Conservation (phyloP, 2,888 invertebrate genomes). For the Meteorus cinctellus region DNA sequence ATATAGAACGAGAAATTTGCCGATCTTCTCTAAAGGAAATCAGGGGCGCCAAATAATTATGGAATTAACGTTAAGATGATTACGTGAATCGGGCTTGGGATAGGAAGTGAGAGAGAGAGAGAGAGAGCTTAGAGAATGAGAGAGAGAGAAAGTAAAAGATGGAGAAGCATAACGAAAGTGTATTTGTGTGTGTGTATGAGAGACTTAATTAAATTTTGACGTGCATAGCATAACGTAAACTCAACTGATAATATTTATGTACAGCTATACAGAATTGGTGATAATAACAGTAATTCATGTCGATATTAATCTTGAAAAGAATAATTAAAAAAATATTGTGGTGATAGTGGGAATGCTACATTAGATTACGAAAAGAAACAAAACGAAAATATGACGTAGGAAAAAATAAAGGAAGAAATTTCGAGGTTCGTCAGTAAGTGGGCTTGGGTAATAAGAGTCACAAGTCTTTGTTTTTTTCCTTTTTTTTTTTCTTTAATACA, state of each 20-base stretch:
- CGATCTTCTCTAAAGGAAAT: neutral
- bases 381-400: neutral
- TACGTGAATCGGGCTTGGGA: slow-evolving; percentile 13
- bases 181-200: neutral
- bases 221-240: neutral
- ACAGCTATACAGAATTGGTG: neutral
- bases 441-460: neutral
- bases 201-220: slow-evolving; percentile 23
- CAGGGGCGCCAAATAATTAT: slow-evolving; percentile 35
- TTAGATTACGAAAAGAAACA: neutral
- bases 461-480: neutral
- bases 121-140: too few species aligned
- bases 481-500: neutral
- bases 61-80: slow-evolving; percentile 46
- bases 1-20: neutral
- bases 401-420: neutral
- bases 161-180: neutral
- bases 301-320: neutral
- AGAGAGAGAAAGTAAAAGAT: too few species aligned
- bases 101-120: neutral
- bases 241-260: neutral
- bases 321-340: neutral
- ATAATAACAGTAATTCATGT: neutral
- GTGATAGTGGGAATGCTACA: neutral
- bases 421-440: neutral